Evolutionary conservation across 2,888 invertebrate genomes (phyloP).

Genomic region (Cyrtodaria siliqua): DNA sequence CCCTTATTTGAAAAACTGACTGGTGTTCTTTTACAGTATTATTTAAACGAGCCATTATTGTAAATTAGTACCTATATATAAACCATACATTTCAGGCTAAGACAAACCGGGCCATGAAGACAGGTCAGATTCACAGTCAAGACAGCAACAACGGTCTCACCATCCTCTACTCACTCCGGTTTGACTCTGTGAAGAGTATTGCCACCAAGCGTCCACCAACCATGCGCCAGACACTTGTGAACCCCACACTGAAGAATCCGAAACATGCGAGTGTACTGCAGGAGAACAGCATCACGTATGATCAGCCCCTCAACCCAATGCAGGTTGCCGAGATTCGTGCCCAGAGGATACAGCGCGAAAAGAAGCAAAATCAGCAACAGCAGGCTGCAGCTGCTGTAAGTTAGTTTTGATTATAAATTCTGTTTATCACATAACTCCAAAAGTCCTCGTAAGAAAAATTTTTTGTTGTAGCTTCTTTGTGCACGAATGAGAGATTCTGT

Average conservation of each 20-base stretch:
- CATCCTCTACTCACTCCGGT: slow-evolving; percentile 89
- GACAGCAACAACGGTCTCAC: slow-evolving; percentile 92
- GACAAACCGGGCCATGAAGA: slow-evolving; percentile 90
- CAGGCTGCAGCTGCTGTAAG: slow-evolving; percentile 64
- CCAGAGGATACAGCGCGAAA: slow-evolving; percentile 93
- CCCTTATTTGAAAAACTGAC: too few species aligned
- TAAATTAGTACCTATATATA: too few species aligned
- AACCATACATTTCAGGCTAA: slow-evolving; percentile 89
- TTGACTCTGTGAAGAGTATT: slow-evolving; percentile 92
- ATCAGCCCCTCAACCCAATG: slow-evolving; percentile 93
- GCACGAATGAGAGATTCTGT: too few species aligned
- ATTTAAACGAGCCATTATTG: too few species aligned
- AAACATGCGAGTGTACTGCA: slow-evolving; percentile 94
- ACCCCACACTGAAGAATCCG: slow-evolving; percentile 90
- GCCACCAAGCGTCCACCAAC: slow-evolving; percentile 88
- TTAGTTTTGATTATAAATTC: too few species aligned
- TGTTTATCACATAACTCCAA: too few species aligned
- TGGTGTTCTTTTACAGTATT: too few species aligned
- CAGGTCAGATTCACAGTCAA: slow-evolving; percentile 91
- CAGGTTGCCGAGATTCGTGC: slow-evolving; percentile 88
- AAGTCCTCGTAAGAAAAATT: too few species aligned
- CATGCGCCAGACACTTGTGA: slow-evolving; percentile 92
- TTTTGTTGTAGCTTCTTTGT: too few species aligned
- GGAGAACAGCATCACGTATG: slow-evolving; percentile 94
- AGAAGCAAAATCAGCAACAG: slow-evolving; percentile 72